Percentiles rank a stretch among this genome's conserved stretches.
Evolutionary conservation across 2,888 invertebrate genomes (phyloP).

Genomic region (Chesias legatella): DNA sequence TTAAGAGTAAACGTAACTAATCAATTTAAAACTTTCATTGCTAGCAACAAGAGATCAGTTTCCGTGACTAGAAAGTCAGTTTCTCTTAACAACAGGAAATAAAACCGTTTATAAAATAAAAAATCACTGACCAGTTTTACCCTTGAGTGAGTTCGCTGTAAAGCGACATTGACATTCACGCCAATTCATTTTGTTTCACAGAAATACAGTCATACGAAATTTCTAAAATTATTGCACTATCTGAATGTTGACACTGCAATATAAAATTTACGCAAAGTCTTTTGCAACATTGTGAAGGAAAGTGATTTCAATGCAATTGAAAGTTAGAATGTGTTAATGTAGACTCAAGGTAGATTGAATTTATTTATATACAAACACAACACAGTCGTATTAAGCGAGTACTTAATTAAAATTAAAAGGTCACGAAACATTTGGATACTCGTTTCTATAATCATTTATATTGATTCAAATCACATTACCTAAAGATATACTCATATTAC

Average conservation of each 20-base stretch:
- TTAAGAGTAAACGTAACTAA: too few relatives aligned
- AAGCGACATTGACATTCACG: conserved; percentile 68
- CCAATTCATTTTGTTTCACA: conserved; percentile 16
- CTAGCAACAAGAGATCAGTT: conserved; percentile 18
- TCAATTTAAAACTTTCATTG: conserved; percentile 12
- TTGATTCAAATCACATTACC: too few relatives aligned
- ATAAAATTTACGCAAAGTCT: conserved; percentile 61
- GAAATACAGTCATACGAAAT: conserved; percentile 39
- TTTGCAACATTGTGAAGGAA: conserved; percentile 42
- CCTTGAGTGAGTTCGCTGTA: conserved; percentile 39
- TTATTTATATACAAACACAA: too few relatives aligned
- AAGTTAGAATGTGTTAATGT: conserved; percentile 4
- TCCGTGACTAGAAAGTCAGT: conserved; percentile 16
- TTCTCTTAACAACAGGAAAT: conserved; percentile 14
- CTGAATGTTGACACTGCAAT: conserved; percentile 48
- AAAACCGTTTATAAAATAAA: conserved; percentile 10
- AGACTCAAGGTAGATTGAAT: neutral
- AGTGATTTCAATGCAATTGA: conserved; percentile 21
- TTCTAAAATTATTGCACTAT: conserved; percentile 46
- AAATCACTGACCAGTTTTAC: conserved; percentile 29
- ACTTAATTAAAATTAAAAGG: too few relatives aligned
- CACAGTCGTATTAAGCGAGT: too few relatives aligned
- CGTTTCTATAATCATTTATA: too few relatives aligned
- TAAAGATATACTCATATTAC: too few relatives aligned
- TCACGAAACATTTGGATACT: too few relatives aligned